Conservation (phyloP, 2,113 vertebrate genomes). For the Enhydra lutris region DNA sequence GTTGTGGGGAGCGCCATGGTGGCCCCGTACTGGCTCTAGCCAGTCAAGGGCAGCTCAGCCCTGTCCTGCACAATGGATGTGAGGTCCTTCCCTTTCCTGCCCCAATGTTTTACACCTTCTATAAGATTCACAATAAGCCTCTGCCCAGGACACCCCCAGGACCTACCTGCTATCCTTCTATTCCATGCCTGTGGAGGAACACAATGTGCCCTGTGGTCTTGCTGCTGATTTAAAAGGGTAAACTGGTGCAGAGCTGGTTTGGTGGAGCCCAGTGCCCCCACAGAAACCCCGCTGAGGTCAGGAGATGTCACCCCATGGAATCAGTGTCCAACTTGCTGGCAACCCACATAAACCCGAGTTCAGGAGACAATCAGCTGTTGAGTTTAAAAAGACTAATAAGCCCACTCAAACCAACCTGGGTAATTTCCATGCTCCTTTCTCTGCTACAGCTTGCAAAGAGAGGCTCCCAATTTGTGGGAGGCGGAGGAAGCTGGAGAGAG, state of each 20-base stretch:
- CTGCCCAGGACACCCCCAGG: not conserved
- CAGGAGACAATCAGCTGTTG: not conserved
- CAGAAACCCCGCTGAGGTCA: not conserved
- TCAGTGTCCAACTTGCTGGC: accelerated
- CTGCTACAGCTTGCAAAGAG: not conserved
- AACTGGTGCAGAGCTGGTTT: not conserved
- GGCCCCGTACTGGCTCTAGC: not conserved
- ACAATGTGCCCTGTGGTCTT: accelerated
- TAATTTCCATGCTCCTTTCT: not conserved
- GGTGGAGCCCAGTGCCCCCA: accelerated
- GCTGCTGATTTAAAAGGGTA: not conserved
- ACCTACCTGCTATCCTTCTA: accelerated
- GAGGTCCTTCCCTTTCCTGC: accelerated
- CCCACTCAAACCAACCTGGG: not conserved
- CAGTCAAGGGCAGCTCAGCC: not conserved
- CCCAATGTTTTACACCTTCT: not conserved
- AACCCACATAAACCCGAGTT: not conserved
- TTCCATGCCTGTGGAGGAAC: not conserved
- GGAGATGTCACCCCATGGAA: accelerated
- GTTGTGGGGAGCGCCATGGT: accelerated
- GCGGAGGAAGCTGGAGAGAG: not conserved
- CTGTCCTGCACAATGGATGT: not conserved
- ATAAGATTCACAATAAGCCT: not conserved
- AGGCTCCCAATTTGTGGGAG: not conserved
- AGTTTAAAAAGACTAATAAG: not conserved